A percentile compares a stretch with the other conserved stretches of the same genome.
Conservation (phyloP, 2,888 invertebrate species). For the Amiota communis region DNA sequence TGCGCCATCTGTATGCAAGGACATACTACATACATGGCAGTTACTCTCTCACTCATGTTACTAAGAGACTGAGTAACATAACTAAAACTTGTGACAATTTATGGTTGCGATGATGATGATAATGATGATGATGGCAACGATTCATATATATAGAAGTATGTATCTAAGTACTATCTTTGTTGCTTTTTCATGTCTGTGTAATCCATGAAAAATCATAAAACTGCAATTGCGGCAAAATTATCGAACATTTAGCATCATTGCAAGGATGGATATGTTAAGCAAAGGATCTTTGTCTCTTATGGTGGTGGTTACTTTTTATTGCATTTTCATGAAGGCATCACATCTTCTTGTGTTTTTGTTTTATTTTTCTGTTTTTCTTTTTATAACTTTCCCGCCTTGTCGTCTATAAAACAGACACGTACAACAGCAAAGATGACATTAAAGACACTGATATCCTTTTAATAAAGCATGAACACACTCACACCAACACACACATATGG, state of each 20-base stretch:
- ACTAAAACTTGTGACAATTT: conserved; percentile 52
- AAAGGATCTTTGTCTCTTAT: not conserved
- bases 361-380: conserved; percentile 20
- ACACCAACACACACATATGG: not conserved
- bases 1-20: conserved; percentile 51
- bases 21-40: not conserved
- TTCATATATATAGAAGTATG: conserved; percentile 17
- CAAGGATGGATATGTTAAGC: not conserved
- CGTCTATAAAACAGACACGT: conserved; percentile 46
- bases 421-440: conserved; percentile 44
- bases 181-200: not conserved
- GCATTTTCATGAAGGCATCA: conserved; percentile 9
- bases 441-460: conserved; percentile 58
- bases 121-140: not conserved
- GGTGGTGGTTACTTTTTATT: conserved; percentile 29
- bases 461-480: conserved; percentile 33
- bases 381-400: not conserved
- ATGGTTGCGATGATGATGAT: conserved; percentile 37
- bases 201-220: conserved; percentile 63
- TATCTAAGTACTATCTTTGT: conserved; percentile 41
- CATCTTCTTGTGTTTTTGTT: not conserved
- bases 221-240: conserved; percentile 64
- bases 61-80: not conserved
- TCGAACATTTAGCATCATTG: conserved; percentile 59
- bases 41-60: not conserved